These are phyloP conservation scores for Tanypteryx hageni DNA, from an alignment of 2,888 invertebrate species.

Conservation along the genomic window DNA sequence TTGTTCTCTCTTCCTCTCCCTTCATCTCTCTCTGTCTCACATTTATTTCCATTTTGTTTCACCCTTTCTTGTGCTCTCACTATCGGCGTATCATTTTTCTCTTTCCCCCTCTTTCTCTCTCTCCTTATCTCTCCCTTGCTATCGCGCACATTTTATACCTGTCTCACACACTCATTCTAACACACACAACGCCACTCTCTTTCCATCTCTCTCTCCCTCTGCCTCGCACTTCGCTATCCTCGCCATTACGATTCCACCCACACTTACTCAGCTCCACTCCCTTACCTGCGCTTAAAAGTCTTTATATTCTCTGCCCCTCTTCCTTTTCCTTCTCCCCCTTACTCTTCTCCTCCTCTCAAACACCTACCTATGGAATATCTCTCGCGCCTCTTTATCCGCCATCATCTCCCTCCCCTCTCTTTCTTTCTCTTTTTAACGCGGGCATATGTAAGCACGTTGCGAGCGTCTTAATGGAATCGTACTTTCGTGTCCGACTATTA, in stretches of 20 bases:
- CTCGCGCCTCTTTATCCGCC: not conserved
- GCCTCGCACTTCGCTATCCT: not conserved
- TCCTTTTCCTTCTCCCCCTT: not conserved
- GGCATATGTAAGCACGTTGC: not conserved
- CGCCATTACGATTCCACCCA: not conserved
- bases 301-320: not conserved
- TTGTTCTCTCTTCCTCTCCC: not conserved
- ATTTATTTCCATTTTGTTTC: not conserved
- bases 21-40: not conserved
- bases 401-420: not conserved
- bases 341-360: not conserved
- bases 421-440: not conserved
- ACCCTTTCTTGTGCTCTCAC: not conserved
- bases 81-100: not conserved
- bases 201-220: no score
- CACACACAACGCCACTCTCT: no score
- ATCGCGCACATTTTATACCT: no score
- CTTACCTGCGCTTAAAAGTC: not conserved
- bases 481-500: not conserved
- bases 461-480: conserved; percentile 5
- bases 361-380: not conserved
- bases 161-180: no score
- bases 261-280: not conserved
- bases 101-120: not conserved
- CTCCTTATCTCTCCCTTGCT: not conserved